These are phyloP conservation scores for Lottia scabra DNA, from an alignment of 2,888 invertebrate species.

Conservation along the genomic window DNA sequence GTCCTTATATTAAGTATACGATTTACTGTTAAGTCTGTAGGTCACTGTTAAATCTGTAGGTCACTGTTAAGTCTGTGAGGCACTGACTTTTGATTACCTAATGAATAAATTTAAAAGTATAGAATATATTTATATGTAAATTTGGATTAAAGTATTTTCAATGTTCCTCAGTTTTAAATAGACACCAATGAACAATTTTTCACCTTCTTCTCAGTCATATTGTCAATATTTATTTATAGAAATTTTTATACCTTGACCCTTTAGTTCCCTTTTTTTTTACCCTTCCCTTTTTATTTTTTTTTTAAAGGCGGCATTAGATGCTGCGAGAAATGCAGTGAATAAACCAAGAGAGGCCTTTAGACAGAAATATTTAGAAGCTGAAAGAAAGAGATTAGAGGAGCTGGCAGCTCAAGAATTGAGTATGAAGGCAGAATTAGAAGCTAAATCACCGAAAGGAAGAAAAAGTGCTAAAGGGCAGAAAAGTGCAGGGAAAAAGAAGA, in stretches of 20 bases:
- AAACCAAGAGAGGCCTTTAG: slow-evolving; percentile 65
- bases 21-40: too few species aligned
- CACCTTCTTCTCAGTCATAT: too few species aligned
- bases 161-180: too few species aligned
- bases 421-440: slow-evolving; percentile 58
- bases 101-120: too few species aligned
- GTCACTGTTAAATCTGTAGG: too few species aligned
- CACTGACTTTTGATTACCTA: too few species aligned
- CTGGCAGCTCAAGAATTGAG: slow-evolving; percentile 63
- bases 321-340: slow-evolving; percentile 57
- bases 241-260: background rate
- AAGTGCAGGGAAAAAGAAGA: slow-evolving; percentile 58
- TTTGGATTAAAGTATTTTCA: too few species aligned
- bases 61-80: too few species aligned
- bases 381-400: slow-evolving; percentile 61
- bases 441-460: slow-evolving; percentile 62
- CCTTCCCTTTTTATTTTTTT: slow-evolving; percentile 10
- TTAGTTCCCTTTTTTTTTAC: slow-evolving; percentile 12
- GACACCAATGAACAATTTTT: too few species aligned
- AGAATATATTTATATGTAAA: too few species aligned
- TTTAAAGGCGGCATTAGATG: slow-evolving; percentile 59
- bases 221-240: too few species aligned
- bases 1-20: too few species aligned
- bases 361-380: slow-evolving; percentile 66
- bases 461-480: slow-evolving; percentile 61